phyloP scores from a whole-genome alignment of 1,140 invertebrate genomes.

The Hydropsyche tenuis region DNA sequence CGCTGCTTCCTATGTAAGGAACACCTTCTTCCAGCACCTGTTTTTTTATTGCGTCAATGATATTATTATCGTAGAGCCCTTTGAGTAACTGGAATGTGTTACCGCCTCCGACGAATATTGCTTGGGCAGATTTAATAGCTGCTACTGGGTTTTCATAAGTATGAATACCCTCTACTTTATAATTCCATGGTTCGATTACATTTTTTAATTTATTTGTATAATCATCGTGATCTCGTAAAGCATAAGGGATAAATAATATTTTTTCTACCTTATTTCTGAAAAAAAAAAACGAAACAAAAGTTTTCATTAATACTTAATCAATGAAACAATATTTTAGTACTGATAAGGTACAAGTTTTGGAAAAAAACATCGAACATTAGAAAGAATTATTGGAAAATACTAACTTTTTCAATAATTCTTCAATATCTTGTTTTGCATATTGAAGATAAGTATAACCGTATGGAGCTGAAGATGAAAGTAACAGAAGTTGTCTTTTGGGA shows the following conservation, averaged over 20 bases:
- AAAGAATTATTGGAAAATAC: too few relatives aligned
- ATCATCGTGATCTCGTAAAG: constrained; percentile 69
- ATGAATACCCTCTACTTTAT: constrained; percentile 70
- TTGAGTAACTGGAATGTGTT: constrained; percentile 79
- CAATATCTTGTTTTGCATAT: constrained; percentile 47
- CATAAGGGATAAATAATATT: constrained; percentile 81
- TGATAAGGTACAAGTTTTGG: too few relatives aligned
- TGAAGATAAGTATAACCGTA: constrained; percentile 47
- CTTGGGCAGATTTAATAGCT: constrained; percentile 69
- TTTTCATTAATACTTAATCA: neutral
- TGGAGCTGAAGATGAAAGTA: constrained; percentile 45
- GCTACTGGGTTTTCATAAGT: constrained; percentile 61
- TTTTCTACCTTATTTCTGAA: constrained; percentile 69
- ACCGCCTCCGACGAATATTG: constrained; percentile 81
- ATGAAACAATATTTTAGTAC: too few relatives aligned
- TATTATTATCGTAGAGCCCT: constrained; percentile 71
- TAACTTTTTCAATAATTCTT: constrained; percentile 43
- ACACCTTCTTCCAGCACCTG: constrained; percentile 70
- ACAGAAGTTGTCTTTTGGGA: constrained; percentile 41
- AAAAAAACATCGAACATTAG: too few relatives aligned
- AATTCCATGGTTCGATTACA: constrained; percentile 71
- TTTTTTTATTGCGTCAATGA: constrained; percentile 70
- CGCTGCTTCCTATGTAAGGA: constrained; percentile 81
- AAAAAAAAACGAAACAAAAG: constrained; percentile 32
- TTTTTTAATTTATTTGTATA: constrained; percentile 71